phyloP scores from a whole-genome alignment of 2,797 vertebrate species.

The Rhynchonycteris naso region DNA sequence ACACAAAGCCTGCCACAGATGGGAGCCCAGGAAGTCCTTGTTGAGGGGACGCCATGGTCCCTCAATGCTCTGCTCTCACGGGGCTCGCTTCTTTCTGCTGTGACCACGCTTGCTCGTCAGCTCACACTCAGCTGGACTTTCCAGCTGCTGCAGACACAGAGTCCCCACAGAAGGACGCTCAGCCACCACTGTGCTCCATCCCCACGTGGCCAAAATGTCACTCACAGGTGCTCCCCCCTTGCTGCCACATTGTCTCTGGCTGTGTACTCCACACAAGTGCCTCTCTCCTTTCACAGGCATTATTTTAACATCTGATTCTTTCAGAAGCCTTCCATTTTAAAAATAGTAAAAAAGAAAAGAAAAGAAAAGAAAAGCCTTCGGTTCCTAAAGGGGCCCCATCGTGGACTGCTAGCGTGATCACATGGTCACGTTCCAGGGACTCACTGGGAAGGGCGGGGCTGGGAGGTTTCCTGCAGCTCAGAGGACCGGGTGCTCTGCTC shows the following conservation, averaged over 20 bases:
- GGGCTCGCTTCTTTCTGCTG: background rate
- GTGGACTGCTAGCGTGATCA: background rate
- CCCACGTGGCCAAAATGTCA: background rate
- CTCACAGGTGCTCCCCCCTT: constrained; percentile 19
- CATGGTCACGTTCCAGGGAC: background rate
- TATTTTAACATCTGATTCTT: constrained; percentile 64
- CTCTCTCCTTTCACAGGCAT: constrained; percentile 39
- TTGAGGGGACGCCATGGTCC: background rate
- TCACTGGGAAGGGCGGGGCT: background rate
- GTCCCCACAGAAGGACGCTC: fast-evolving
- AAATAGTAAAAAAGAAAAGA: constrained; percentile 9
- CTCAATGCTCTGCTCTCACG: background rate
- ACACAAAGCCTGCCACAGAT: background rate
- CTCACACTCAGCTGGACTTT: background rate
- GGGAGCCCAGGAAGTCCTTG: background rate
- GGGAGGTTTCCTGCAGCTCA: background rate
- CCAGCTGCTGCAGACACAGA: background rate
- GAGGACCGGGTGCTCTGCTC: background rate
- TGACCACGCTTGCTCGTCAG: background rate
- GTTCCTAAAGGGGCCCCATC: background rate
- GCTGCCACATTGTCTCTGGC: constrained; percentile 37
- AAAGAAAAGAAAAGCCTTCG: background rate
- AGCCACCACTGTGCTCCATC: background rate
- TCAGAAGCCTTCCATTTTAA: constrained; percentile 32
- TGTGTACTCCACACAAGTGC: background rate